Base-by-base conservation (phyloP, 1,140 invertebrate species). In the Drusus annulatus region DNA sequence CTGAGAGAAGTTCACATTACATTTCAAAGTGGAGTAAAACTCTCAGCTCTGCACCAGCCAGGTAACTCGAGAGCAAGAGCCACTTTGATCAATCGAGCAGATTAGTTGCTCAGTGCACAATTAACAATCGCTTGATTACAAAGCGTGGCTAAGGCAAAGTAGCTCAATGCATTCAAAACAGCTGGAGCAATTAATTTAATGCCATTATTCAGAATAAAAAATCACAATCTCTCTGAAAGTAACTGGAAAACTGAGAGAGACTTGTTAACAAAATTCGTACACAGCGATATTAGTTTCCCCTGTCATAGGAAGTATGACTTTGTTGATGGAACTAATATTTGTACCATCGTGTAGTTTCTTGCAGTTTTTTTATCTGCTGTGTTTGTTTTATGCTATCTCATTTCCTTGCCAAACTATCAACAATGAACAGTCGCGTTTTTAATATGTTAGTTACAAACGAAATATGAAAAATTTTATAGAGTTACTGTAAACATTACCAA, bases 121-220 rank as follows among this genome's bases (percentile, higher is more conserved):
- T 69, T 10, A 69, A 69, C 31, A 69, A 17, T 50, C 23, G 65
- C 45, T 69, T 50, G n/a, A 69, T 69, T 69, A 69, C 8, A 36
- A 36, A 36, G 31, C 31, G 28, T 69, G 19, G n/a, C 31, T 17
- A 19, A 21, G 21, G 28, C 45, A 51, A 45, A 69, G 65, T 69
- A 69, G 65, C 19, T 3, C 45, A 69, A 69, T 69, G 65, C 65
- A 69, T 69, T 69, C 65, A 36, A 16, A 69, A 21, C 17, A 69
- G 19, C 31, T 69, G 36, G 65, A 69, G 5, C 65, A 45, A 69
- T 69, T 69, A 69, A 69, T 69, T 36, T 50, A 50, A 69, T 50
- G n/a, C 65, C n/a, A 50, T 50, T 69, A 45, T 50, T 62, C 58
- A n/a, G 58, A 13, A 62, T 62, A 25, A 21, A 62, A 62, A 62